Evolutionary conservation across 2,888 invertebrate species (phyloP), one percentile per base, ranked within the genome.

Genomic region (Cryptus armator): DNA sequence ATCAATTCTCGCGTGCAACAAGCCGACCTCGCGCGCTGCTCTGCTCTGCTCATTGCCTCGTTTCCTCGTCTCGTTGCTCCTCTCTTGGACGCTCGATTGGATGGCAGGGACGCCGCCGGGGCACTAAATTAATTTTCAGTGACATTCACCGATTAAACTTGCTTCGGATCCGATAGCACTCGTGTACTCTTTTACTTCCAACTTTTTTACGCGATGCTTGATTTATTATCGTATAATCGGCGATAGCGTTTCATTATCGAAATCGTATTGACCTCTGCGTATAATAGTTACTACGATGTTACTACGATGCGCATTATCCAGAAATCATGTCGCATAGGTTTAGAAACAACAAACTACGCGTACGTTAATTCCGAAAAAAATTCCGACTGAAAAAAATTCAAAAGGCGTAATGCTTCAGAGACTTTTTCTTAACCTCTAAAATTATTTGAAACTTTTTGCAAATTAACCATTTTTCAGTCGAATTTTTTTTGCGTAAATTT

Each of bases 1-100:
- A 87, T 87, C 85, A 85, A 83, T 86, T 86, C 78, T 76, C 81
- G 85, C 84, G 83, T 83, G 84, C 87, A 86, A 86, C 87, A 85
- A 86, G 83, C 84, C 76, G 83, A 68, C 77, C 84, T 71, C 82
- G 84, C 67, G 74, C 67, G 80, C 48, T 43, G 62, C 48, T 37
- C 37, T 59, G 53, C 80, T 77, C 68, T 74, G 66, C 56, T 83
- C 67, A 48, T 81, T 70, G 48, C 75, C 71, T 84, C 71, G 72
- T 66, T 66, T 71, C 62, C 70, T 67, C 66, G 70, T 83, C 84
- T 81, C 74, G 78, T 74, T 86, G 64, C 66, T 77, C 59, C 56
- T 53, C 84, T 81, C 67, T 14, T 19, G 48, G 32, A 64, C 51
- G 78, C 48, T 83, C 83, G 78, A 86, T 81, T 81, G 75, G 76